Base-by-base conservation (phyloP, 64 coral and sea anemone species). In the Catalaphyllia jardinei region DNA sequence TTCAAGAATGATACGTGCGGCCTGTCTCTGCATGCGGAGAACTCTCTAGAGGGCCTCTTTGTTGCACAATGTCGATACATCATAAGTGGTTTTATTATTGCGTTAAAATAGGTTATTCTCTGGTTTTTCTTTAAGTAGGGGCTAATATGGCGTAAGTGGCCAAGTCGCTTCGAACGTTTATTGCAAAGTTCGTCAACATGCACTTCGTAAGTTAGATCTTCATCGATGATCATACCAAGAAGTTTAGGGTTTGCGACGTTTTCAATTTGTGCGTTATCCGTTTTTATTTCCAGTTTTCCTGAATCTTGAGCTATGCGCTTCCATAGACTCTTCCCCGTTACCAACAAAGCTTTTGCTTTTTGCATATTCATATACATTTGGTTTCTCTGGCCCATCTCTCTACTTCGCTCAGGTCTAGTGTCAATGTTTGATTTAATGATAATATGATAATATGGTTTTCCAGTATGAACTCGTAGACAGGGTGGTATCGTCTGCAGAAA, bases 71-170 rank as follows among this genome's bases (percentile, higher is more conserved):
- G 50, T 55, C 75, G 39, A 77, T 77, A 77, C 75, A 77, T 77
- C 38, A 77, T 51, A 19, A 51, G 75, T 51, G 75, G 12, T 77
- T n/a, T n/a, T n/a, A n/a, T 77, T 39, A 77, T 19, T 77, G 75
- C 75, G 38, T 77, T 51, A 50, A 51, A 77, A 18, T 77, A 77
- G 39, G 51, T 79, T 12, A 27, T 13, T 59, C 22, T 57, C 22
- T 79, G 77, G 22, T 57, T 27, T 27, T 75, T 60, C 19, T 74
- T 75, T 1, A 83, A 60, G 29, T 82, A 90, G 29, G 30, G 15
- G 31, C 89, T 28, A 33, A 82, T 90, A 46, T 90, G 89, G 39
- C 79, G 67, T 31, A 90, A n/a, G 16, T 83, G 69, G 12, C 89
- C 79, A 62, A 90, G 11, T 72, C 79, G 3, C 33, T 35, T 35